Conservation (phyloP, 2,113 vertebrate species). For the Riparia riparia region DNA sequence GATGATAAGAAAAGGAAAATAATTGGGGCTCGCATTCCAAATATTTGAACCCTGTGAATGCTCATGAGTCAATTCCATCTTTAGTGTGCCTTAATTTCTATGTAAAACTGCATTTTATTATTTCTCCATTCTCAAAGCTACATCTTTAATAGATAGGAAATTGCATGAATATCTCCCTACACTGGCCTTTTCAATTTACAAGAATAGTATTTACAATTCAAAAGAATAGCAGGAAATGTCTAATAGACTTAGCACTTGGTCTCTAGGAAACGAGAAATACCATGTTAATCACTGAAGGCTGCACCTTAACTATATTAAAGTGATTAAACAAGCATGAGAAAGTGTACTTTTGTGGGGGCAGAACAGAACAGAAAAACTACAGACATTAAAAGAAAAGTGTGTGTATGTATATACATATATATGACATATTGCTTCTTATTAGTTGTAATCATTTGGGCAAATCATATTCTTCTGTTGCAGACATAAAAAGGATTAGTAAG, state of each 20-base stretch:
- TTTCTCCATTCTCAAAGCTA: conserved; percentile 30
- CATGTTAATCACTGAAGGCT: conserved; percentile 59
- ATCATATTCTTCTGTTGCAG: not conserved
- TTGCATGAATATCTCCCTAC: conserved; percentile 54
- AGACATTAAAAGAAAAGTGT: conserved; percentile 10
- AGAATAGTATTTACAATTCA: conserved; percentile 75
- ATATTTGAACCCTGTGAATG: not conserved
- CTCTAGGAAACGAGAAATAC: conserved; percentile 71
- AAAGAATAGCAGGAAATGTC: conserved; percentile 74
- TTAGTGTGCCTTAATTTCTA: not conserved
- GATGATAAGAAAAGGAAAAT: not conserved
- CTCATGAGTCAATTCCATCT: not conserved
- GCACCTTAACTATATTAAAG: conserved; percentile 51
- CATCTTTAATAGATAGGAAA: conserved; percentile 61
- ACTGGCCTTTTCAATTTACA: conserved; percentile 65
- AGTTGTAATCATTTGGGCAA: not conserved
- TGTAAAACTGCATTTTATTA: conserved; percentile 39
- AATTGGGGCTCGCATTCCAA: not conserved
- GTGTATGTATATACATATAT: not conserved
- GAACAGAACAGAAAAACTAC: not conserved
- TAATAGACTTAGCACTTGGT: conserved; percentile 69
- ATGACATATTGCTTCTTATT: not conserved
- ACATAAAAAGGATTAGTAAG: not conserved
- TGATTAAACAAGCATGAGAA: conserved; percentile 52
- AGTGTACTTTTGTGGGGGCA: conserved; percentile 17